These are phyloP conservation scores for Monochamus alternatus DNA, from an alignment of 2,888 invertebrate genomes.

Conservation along the genomic window DNA sequence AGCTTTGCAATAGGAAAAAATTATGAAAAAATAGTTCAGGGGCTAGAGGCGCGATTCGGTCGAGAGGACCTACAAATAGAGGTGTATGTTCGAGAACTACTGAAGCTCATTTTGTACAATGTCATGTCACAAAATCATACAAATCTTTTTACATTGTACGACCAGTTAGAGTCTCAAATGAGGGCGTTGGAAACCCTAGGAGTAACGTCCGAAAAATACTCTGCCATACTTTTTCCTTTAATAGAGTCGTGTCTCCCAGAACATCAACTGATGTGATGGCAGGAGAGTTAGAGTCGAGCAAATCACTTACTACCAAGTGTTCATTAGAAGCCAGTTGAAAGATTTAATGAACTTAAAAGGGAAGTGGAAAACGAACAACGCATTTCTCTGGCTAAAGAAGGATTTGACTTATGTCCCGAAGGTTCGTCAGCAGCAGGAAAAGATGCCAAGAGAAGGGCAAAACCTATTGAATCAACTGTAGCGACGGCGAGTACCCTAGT, in stretches of 20 bases:
- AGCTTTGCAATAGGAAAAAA: slow-evolving; percentile 32
- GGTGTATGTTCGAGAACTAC: slow-evolving; percentile 39
- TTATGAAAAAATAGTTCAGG: slow-evolving; percentile 44
- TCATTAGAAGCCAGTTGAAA: too few species aligned
- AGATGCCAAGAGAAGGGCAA: not conserved
- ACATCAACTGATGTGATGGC: too few species aligned
- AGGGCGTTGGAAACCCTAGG: slow-evolving; percentile 56
- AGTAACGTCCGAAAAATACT: slow-evolving; percentile 54
- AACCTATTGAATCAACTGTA: too few species aligned
- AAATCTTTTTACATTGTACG: slow-evolving; percentile 44
- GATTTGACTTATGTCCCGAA: not conserved
- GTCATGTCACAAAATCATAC: slow-evolving; percentile 10
- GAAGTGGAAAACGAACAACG: too few species aligned
- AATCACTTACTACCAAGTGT: not conserved
- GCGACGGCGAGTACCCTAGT: too few species aligned
- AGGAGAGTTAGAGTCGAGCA: not conserved
- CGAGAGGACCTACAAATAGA: slow-evolving; percentile 55
- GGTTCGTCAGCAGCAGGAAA: not conserved
- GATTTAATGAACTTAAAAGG: too few species aligned
- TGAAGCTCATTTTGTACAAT: slow-evolving; percentile 53
- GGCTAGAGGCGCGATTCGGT: slow-evolving; percentile 55
- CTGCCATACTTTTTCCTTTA: too few species aligned
- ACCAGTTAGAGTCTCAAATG: slow-evolving; percentile 57
- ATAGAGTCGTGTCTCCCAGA: too few species aligned
- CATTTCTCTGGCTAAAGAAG: too few species aligned